A percentile compares a stretch with the other conserved stretches of the same genome.
Conservation (phyloP, 2,888 invertebrate species). For the Ectemnius continuus region DNA sequence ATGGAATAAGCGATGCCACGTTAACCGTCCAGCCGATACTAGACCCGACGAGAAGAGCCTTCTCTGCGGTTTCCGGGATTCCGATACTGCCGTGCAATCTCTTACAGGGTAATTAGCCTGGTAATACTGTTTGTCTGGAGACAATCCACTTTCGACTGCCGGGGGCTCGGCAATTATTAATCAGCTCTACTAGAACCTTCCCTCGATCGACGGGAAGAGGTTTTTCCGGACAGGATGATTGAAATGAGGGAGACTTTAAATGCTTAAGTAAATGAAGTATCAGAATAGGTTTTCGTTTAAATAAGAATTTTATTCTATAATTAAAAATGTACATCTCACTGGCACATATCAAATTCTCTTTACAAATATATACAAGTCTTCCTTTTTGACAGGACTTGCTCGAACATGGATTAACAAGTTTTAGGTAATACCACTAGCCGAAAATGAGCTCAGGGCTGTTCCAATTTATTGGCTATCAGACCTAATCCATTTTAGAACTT, state of each 20-base stretch:
- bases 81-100: neutral
- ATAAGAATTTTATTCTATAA: too few species aligned
- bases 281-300: too few species aligned
- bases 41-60: neutral
- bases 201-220: too few species aligned
- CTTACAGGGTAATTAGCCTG: neutral
- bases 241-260: too few species aligned
- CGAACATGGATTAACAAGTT: too few species aligned
- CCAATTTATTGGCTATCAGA: neutral
- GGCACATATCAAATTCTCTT: too few species aligned
- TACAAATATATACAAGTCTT: too few species aligned
- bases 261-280: too few species aligned
- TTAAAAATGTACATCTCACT: too few species aligned
- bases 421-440: neutral
- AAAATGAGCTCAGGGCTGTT: neutral
- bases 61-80: neutral
- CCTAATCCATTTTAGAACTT: slow-evolving; percentile 4
- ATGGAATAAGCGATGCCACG: slow-evolving; percentile 29
- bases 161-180: neutral
- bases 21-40: neutral
- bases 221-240: too few species aligned
- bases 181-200: neutral
- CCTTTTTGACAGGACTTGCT: too few species aligned
- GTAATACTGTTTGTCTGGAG: slow-evolving; percentile 2
- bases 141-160: neutral